Base-by-base conservation (phyloP, 1,140 invertebrate species). In the Drosophila pandora region DNA sequence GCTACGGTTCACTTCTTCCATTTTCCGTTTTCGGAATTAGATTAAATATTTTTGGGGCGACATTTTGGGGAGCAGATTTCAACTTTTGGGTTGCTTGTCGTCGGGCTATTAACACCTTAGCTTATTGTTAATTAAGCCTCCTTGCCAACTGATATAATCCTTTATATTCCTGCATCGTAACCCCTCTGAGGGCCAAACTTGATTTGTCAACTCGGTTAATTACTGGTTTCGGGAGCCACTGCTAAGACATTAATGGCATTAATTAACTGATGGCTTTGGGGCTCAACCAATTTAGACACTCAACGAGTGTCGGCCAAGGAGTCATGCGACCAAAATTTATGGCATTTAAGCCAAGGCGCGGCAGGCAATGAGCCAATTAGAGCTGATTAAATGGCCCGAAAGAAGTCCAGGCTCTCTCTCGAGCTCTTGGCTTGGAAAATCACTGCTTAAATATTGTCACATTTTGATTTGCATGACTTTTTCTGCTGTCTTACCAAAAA, bases 201-300 rank as follows among this genome's bases (percentile, higher is more conserved):
- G 79, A 83, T 83, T 78, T 80, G 73, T 85, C 82, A 82, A 87
- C 85, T 82, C 65, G 56, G 48, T 71, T 88, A 88, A 87, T 87
- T 82, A 78, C 63, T 60, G 48, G 82, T 62, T 62, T 80, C 72
- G 30, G 76, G 71, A 64, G 54, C 56, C 13, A 41, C 72, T 59
- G 67, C 47, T 78, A 76, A 64, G 39, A 58, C 78, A 62, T 81
- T 82, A 87, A 87, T 81, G 52, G 59, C 49, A 68, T 79, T 87
- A 88, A 87, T 87, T 87, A 87, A 78, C 71, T 68, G 82, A 82
- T 87, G 78, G 74, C 60, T 58, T 81, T 60, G 57, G 50, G 75
- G 65, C 64, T 45, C 10, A 67, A 43, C 61, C 60, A 70, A 74
- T 74, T 70, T 54, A 59, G 62, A 43, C 53, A 55, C 53, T 65